A percentile compares a stretch with the other conserved stretches of the same genome.
Evolutionary conservation across 2,888 invertebrate genomes (phyloP).

Genomic region (Biston stratarius): DNA sequence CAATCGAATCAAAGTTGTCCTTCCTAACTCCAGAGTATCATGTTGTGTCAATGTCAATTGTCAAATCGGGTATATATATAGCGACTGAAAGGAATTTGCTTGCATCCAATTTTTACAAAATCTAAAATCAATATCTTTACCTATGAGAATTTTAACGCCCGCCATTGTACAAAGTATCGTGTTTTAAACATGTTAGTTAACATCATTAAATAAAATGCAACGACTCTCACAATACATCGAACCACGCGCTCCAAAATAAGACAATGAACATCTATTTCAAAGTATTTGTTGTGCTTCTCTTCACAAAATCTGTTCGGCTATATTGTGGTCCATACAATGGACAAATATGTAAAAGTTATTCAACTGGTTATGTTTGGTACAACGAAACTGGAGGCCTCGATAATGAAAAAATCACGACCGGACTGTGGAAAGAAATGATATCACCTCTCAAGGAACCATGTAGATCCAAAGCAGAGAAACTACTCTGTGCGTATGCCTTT

Average conservation of each 20-base stretch:
- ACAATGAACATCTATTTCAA: conserved; percentile 71
- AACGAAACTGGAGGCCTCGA: conserved; percentile 91
- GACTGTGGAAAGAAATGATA: conserved; percentile 95
- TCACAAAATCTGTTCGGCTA: conserved; percentile 85
- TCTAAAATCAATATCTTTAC: conserved; percentile 71
- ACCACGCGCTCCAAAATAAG: conserved; percentile 61
- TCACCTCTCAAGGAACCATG: conserved; percentile 93
- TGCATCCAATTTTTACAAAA: conserved; percentile 47
- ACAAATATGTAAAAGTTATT: conserved; percentile 91
- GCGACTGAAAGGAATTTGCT: conserved; percentile 45
- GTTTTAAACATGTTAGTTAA: conserved; percentile 59
- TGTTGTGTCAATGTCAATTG: background rate
- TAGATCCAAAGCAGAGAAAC: conserved; percentile 94
- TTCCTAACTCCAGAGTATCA: background rate
- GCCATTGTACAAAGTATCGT: conserved; percentile 77
- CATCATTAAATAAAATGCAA: conserved; percentile 72
- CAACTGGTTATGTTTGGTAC: conserved; percentile 92
- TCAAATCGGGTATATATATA: conserved; percentile 35
- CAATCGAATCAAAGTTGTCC: background rate
- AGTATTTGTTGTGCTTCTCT: conserved; percentile 71
- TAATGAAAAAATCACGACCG: conserved; percentile 94
- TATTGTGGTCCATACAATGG: conserved; percentile 96
- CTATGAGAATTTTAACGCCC: conserved; percentile 70
- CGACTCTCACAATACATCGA: conserved; percentile 66
- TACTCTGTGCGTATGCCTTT: conserved; percentile 97